These are phyloP conservation scores for Atta cephalotes DNA, from an alignment of 1,140 invertebrate species.

Conservation along the genomic window DNA sequence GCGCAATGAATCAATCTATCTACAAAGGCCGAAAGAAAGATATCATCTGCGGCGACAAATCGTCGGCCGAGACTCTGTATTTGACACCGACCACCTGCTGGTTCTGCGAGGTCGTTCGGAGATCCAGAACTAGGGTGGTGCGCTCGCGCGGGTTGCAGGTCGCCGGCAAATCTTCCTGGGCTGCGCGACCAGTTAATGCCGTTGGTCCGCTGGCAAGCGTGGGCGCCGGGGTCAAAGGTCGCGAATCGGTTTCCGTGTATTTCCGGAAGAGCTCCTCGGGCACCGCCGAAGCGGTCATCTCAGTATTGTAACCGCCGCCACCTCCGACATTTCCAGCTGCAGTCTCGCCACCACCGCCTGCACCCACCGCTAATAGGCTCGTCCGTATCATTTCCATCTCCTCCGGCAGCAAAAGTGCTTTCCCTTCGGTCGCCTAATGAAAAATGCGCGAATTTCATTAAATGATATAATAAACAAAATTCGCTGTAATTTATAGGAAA, in stretches of 20 bases:
- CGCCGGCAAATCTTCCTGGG: slow-evolving; percentile 53
- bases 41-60: neutral
- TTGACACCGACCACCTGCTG: slow-evolving; percentile 65
- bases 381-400: slow-evolving; percentile 86
- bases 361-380: slow-evolving; percentile 78
- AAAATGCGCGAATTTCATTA: neutral
- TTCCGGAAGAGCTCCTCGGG: slow-evolving; percentile 89
- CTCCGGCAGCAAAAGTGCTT: slow-evolving; percentile 84
- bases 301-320: slow-evolving; percentile 49
- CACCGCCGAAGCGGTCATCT: slow-evolving; percentile 77
- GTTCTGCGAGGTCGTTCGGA: slow-evolving; percentile 78
- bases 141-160: slow-evolving; percentile 77
- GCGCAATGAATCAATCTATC: too few relatives aligned
- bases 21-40: neutral
- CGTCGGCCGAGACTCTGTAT: neutral
- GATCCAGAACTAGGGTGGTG: slow-evolving; percentile 84
- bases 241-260: slow-evolving; percentile 93
- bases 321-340: slow-evolving; percentile 49
- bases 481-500: neutral
- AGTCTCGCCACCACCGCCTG: slow-evolving; percentile 48
- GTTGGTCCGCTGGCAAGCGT: slow-evolving; percentile 89
- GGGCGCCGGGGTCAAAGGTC: slow-evolving; percentile 91
- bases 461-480: neutral
- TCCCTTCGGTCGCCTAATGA: slow-evolving; percentile 84
- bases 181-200: slow-evolving; percentile 51